Base-by-base conservation (phyloP, 2,888 invertebrate genomes). In the Neoascia interrupta region DNA sequence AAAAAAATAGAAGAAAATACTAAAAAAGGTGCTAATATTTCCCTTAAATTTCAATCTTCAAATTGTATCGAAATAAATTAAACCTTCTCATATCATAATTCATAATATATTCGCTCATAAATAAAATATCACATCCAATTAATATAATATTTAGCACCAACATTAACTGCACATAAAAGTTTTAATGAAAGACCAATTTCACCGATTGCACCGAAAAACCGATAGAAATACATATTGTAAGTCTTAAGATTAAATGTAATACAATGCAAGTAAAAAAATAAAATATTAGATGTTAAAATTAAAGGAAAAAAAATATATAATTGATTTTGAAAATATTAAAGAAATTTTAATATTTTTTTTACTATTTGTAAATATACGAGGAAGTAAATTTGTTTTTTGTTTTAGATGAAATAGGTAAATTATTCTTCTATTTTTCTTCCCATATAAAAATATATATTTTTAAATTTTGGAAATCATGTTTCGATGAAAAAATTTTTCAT, bases 171-270 rank as follows among this genome's bases (percentile, higher is more conserved):
- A 79, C 72, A 70, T 79, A 64, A n/a, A n/a, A 47, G 21, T 63
- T 74, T 69, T 69, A 74, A 74, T 63, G 66, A 80, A 73, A 80
- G 80, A 80, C 80, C 80, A 80, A 80, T 73, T 74, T 74, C 80
- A 74, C 73, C n/a, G 56, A 80, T 39, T 74, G 80, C 80, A 80
- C 80, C 74, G 79, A 66, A 63, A 6, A 47, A 60, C n/a, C 43
- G 49, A 61, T 61, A 49, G 61, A 49, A 28, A 26, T 31, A 21
- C 47, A 61, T 23, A 63, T 49, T 51, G 41, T 69, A 18, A 49
- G n/a, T 39, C 23, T 8, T 69, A 58, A 51, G 15, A 31, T 41
- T 26, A 11, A 43, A 19, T 11, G 15, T 51, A 39, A 47, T 39
- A 11, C 49, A 41, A 49, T 8, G 58, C n/a, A 39, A 15, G 37